Conservation (phyloP, 2,888 invertebrate species). For the Drosophila mimica region DNA sequence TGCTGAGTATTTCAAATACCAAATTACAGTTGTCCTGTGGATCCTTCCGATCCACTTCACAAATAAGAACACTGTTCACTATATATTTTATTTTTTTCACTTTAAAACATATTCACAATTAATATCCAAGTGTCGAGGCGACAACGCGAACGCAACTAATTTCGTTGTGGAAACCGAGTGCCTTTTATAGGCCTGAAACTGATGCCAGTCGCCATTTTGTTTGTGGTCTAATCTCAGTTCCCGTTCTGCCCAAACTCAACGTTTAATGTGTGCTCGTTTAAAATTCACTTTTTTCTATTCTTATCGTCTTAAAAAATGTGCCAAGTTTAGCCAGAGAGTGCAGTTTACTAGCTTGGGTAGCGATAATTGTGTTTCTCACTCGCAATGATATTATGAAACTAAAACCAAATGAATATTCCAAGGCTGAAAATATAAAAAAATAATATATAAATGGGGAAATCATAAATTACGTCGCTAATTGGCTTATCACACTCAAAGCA, state of each 20-base stretch:
- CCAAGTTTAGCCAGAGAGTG: constrained; percentile 56
- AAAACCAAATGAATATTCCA: constrained; percentile 41
- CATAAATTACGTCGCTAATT: constrained; percentile 44
- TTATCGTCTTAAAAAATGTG: constrained; percentile 61
- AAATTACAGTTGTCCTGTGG: constrained; percentile 25
- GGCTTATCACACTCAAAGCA: constrained; percentile 33
- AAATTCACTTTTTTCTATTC: constrained; percentile 42
- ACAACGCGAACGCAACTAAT: constrained; percentile 62
- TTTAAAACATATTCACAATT: constrained; percentile 34
- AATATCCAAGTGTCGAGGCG: constrained; percentile 16
- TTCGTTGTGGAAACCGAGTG: not conserved
- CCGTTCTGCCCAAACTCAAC: constrained; percentile 22
- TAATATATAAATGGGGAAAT: constrained; percentile 23
- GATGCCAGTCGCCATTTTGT: constrained; percentile 53
- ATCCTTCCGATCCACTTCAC: constrained; percentile 27
- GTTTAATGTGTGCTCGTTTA: constrained; percentile 27
- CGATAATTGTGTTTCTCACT: constrained; percentile 57
- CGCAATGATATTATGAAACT: constrained; percentile 39
- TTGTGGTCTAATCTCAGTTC: constrained; percentile 24
- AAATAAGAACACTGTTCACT: constrained; percentile 14
- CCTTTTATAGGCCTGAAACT: constrained; percentile 61
- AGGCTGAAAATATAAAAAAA: constrained; percentile 43
- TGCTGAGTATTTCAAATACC: constrained; percentile 9
- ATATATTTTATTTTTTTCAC: constrained; percentile 13
- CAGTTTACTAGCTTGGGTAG: constrained; percentile 32